Evolutionary conservation across 2,888 invertebrate species (phyloP).

Genomic region (Pheosia tremula): DNA sequence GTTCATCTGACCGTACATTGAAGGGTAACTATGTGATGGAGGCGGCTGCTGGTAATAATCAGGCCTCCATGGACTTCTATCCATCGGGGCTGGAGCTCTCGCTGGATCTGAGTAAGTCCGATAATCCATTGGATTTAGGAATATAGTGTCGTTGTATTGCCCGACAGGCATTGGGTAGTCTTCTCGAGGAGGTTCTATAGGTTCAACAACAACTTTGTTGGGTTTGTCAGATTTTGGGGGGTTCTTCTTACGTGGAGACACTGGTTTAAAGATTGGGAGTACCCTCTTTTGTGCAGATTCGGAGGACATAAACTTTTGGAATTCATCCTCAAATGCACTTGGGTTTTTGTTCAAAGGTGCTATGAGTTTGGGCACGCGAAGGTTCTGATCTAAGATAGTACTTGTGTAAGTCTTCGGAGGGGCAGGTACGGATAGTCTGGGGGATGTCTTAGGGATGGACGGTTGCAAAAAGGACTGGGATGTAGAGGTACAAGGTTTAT

Average conservation of each 20-base stretch:
- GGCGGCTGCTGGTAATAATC: constrained; percentile 46
- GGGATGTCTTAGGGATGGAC: not conserved
- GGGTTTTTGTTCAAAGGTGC: constrained; percentile 70
- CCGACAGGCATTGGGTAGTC: constrained; percentile 62
- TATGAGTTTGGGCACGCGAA: constrained; percentile 54
- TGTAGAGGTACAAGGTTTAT: constrained; percentile 2
- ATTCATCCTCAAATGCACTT: constrained; percentile 73
- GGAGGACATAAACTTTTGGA: constrained; percentile 68
- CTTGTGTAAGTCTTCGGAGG: constrained; percentile 22
- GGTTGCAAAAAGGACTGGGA: not conserved
- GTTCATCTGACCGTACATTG: constrained; percentile 55
- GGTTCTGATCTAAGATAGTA: constrained; percentile 40
- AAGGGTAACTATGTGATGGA: constrained; percentile 41
- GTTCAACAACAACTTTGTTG: constrained; percentile 42
- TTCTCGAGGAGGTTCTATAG: constrained; percentile 26
- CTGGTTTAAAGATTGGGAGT: not conserved
- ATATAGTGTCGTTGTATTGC: constrained; percentile 74
- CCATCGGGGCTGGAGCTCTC: constrained; percentile 31
- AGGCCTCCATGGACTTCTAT: constrained; percentile 53
- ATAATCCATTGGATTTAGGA: constrained; percentile 66
- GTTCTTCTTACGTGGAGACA: constrained; percentile 10
- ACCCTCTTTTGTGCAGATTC: not conserved
- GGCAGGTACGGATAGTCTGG: not conserved
- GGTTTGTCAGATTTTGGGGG: constrained; percentile 22
- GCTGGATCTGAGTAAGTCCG: constrained; percentile 44